Evolutionary conservation across 2,113 vertebrate genomes (phyloP), one percentile per base, ranked within the genome.

Genomic region (Sarotherodon lohbergeri): DNA sequence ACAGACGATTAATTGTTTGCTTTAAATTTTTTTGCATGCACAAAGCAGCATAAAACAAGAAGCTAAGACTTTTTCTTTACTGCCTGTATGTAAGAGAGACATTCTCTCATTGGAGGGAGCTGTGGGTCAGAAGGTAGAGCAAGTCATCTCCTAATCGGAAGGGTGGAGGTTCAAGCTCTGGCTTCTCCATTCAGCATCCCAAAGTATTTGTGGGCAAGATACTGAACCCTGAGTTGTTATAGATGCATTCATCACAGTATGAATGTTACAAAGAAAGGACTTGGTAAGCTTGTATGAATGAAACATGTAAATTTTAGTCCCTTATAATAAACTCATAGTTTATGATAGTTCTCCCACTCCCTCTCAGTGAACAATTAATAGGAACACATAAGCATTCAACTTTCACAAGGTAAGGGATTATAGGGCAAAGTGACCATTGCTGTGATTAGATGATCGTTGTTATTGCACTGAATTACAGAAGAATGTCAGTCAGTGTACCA

Each of bases 161-260:
- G 66, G 3, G 19, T 66, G 6, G 19, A 19, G 0, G 1, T 66
- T 66, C 0, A 10, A 66, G 1, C 34, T 39, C 4, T 1, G 0
- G 32, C 61, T 66, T 39, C 61, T 66, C 32, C 32, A 7, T 32
- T 66, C 61, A 66, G 61, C 32, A 66, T 3, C 1, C 61, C 61
- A 66, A 66, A 36, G 17, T 6, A 61, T 61, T 61, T 32, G 57
- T 61, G 57, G 1, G 57, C 57, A 61, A 61, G 57, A 17, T 32
- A 0, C 27, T 61, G 57, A 61, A 10, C 57, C 29, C 57, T 17
- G 16, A 4, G 57, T 34, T 17, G 29, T 8, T 61, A 61, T 5
- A 61, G 14, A 59, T 59, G 2, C 32, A 36, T 66, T 66, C 32
- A 66, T 12, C 32, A 66, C 9, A 36, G 17, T 66, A 61, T 61